phyloP scores from a whole-genome alignment of 2,888 invertebrate genomes.

The Tethea ocularis region DNA sequence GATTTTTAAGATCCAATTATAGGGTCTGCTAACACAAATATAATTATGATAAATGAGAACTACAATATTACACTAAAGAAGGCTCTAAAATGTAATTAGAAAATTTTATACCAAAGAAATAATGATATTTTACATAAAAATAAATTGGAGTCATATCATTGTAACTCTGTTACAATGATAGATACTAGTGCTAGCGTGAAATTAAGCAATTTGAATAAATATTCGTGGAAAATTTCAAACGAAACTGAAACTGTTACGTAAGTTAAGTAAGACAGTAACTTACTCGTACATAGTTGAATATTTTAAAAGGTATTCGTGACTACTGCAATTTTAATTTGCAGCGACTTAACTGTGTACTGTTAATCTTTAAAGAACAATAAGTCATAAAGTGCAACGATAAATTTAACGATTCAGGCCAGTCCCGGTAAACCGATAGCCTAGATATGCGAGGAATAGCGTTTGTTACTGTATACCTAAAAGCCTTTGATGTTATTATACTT shows the following conservation, averaged over 20 bases:
- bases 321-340: constrained; percentile 28
- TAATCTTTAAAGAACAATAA: constrained; percentile 67
- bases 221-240: constrained; percentile 8
- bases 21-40: background rate
- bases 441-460: constrained; percentile 39
- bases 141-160: background rate
- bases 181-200: constrained; percentile 8
- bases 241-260: constrained; percentile 12
- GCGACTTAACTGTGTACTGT: constrained; percentile 36
- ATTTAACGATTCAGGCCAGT: constrained; percentile 62
- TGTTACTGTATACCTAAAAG: constrained; percentile 25
- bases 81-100: background rate
- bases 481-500: constrained; percentile 20
- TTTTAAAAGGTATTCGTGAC: constrained; percentile 47
- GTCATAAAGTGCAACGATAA: constrained; percentile 72
- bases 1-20: background rate
- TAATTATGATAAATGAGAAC: too few relatives aligned
- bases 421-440: constrained; percentile 73
- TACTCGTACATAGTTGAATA: constrained; percentile 24
- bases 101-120: background rate
- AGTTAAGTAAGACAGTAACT: constrained; percentile 28
- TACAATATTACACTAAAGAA: background rate
- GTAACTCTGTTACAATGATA: too few relatives aligned
- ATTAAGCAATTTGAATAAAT: constrained; percentile 9
- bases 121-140: background rate